These are phyloP conservation scores for Festucalex cinctus DNA, from an alignment of 2,113 vertebrate genomes.

Conservation along the genomic window DNA sequence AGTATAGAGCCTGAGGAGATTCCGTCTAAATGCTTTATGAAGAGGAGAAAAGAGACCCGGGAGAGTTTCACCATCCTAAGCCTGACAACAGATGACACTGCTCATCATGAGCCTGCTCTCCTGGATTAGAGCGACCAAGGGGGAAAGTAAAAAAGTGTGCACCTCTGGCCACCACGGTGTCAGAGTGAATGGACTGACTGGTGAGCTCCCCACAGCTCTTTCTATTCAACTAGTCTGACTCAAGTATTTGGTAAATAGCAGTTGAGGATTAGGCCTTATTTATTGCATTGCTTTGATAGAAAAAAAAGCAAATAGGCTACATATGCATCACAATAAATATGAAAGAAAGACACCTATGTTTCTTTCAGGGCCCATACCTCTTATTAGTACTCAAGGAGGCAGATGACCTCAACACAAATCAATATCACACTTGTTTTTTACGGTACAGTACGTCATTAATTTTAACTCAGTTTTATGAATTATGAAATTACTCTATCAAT, in stretches of 20 bases:
- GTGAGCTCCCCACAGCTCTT: neutral
- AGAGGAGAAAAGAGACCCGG: neutral
- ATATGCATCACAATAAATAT: too few species aligned
- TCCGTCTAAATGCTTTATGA: neutral
- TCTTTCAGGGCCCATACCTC: too few species aligned
- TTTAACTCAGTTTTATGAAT: too few species aligned
- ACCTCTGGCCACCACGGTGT: neutral
- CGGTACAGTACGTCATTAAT: too few species aligned
- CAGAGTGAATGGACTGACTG: neutral
- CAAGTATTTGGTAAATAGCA: neutral
- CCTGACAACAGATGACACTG: neutral
- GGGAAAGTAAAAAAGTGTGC: neutral
- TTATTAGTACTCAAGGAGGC: too few species aligned
- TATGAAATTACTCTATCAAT: too few species aligned
- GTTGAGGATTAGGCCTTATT: neutral
- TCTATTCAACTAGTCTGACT: neutral
- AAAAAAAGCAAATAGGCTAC: too few species aligned
- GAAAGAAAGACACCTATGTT: too few species aligned
- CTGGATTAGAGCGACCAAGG: neutral
- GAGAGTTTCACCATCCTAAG: neutral
- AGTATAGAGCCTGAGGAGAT: neutral
- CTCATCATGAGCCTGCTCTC: neutral
- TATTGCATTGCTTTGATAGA: neutral
- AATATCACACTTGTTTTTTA: too few species aligned
- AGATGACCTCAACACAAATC: neutral